Conservation (phyloP, 2,888 invertebrate genomes). For the Netelia melanura region DNA sequence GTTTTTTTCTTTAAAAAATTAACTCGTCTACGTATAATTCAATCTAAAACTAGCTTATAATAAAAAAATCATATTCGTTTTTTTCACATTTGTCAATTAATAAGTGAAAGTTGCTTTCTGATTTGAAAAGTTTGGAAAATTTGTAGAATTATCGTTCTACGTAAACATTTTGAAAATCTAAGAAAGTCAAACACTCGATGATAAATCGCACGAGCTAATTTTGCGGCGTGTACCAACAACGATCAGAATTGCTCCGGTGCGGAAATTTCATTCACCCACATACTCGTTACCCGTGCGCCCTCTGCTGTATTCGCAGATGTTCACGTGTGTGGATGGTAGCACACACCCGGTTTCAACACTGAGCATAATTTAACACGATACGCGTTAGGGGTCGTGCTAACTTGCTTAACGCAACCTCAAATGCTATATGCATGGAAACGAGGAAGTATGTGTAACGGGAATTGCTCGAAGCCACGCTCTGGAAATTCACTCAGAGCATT, state of each 20-base stretch:
- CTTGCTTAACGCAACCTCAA: constrained; percentile 84
- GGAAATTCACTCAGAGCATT: constrained; percentile 44
- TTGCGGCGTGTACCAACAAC: constrained; percentile 57
- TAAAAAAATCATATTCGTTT: too few species aligned
- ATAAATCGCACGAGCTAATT: constrained; percentile 65
- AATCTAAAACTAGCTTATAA: background rate
- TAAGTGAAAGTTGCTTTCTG: background rate
- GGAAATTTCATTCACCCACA: constrained; percentile 55
- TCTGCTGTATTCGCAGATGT: constrained; percentile 18
- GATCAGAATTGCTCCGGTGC: constrained; percentile 65
- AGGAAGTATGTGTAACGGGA: constrained; percentile 66
- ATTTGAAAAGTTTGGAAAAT: background rate
- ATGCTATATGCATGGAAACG: constrained; percentile 71
- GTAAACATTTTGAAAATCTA: background rate
- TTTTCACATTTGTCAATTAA: too few species aligned
- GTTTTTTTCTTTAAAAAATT: too few species aligned
- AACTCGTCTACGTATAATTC: background rate
- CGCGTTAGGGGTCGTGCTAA: constrained; percentile 84
- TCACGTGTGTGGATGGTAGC: constrained; percentile 62
- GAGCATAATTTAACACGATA: constrained; percentile 84
- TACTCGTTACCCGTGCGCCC: background rate
- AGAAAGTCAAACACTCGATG: background rate
- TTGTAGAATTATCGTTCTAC: background rate
- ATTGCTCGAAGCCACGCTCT: constrained; percentile 52
- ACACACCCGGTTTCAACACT: constrained; percentile 78